phyloP scores from a whole-genome alignment of 2,113 vertebrate species.

The Paralichthys olivaceus region DNA sequence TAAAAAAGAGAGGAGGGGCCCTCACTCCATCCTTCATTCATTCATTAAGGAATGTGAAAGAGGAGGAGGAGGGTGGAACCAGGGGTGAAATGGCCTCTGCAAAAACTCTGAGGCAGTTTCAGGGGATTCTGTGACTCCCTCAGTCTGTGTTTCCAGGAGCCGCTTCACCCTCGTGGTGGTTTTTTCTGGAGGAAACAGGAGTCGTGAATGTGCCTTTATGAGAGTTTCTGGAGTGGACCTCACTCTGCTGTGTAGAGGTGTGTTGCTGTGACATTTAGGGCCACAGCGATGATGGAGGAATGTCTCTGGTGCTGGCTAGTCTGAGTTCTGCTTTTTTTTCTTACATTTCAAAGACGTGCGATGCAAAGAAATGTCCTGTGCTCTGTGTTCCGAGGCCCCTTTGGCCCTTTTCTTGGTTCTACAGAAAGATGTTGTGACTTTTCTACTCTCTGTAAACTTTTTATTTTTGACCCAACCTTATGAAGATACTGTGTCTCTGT shows the following conservation, averaged over 20 bases:
- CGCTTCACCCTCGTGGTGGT: slow-evolving; percentile 2
- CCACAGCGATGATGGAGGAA: slow-evolving; percentile 58
- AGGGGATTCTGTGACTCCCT: neutral
- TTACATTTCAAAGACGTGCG: slow-evolving; percentile 51
- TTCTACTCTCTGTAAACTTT: slow-evolving; percentile 65
- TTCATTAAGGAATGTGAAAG: slow-evolving; percentile 69
- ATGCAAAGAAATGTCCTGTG: slow-evolving; percentile 49
- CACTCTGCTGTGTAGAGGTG: slow-evolving; percentile 20
- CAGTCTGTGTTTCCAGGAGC: slow-evolving; percentile 20
- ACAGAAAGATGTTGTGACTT: slow-evolving; percentile 57
- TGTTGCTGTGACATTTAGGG: slow-evolving; percentile 20
- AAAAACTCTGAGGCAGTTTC: neutral
- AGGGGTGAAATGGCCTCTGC: slow-evolving; percentile 44
- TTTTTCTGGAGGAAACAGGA: slow-evolving; percentile 39
- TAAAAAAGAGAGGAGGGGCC: slow-evolving; percentile 18
- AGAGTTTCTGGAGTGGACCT: slow-evolving; percentile 55
- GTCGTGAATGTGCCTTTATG: slow-evolving; percentile 78
- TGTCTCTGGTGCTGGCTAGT: slow-evolving; percentile 75
- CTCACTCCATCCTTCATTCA: slow-evolving; percentile 34
- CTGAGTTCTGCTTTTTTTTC: slow-evolving; percentile 69
- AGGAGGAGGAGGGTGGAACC: slow-evolving; percentile 12
- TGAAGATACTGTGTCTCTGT: slow-evolving; percentile 50
- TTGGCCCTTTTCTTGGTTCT: slow-evolving; percentile 47
- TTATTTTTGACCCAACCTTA: slow-evolving; percentile 38
- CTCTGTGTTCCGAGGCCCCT: slow-evolving; percentile 47